phyloP scores from a whole-genome alignment of 2,888 invertebrate species.

The Drosophila anomelani region DNA sequence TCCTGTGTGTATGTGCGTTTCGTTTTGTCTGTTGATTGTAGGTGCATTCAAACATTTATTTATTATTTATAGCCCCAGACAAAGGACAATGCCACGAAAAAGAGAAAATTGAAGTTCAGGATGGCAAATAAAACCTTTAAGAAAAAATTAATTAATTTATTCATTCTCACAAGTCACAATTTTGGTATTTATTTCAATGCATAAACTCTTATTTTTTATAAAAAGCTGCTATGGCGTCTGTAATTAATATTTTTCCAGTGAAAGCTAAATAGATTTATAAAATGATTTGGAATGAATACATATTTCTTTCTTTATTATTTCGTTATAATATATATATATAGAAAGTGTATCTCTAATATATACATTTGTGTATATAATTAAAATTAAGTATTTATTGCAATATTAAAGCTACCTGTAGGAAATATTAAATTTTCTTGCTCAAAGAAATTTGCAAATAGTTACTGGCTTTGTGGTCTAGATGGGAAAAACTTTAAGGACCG shows the following conservation, averaged over 20 bases:
- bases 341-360: too few relatives aligned
- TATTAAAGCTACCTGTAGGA: not conserved
- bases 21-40: slow-evolving; percentile 43
- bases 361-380: not conserved
- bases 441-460: not conserved
- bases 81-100: slow-evolving; percentile 26
- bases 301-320: too few relatives aligned
- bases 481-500: slow-evolving; percentile 30
- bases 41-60: slow-evolving; percentile 45
- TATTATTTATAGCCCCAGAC: slow-evolving; percentile 60
- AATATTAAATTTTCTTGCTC: not conserved
- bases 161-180: too few relatives aligned
- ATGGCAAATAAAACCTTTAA: not conserved
- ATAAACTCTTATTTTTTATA: too few relatives aligned
- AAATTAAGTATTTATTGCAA: not conserved
- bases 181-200: too few relatives aligned
- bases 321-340: too few relatives aligned
- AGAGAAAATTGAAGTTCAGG: not conserved
- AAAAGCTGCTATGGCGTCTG: too few relatives aligned
- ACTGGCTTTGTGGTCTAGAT: not conserved
- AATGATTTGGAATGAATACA: too few relatives aligned
- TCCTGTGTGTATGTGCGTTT: not conserved
- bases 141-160: not conserved
- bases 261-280: too few relatives aligned
- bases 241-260: too few relatives aligned